Conservation (phyloP, 2,797 vertebrate genomes). For the Falco concolor region DNA sequence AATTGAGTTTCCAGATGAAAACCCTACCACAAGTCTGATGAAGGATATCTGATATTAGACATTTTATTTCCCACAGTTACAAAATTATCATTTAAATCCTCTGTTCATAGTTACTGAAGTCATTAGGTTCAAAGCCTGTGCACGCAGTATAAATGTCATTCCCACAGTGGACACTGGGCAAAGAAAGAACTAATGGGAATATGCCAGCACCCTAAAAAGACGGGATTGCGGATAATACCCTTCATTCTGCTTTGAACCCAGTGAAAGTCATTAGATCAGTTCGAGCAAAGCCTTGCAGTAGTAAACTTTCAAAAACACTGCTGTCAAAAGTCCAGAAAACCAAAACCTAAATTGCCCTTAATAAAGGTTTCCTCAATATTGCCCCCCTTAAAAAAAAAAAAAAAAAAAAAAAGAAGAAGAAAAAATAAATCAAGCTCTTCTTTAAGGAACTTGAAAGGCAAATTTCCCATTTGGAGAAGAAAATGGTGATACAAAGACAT, state of each 20-base stretch:
- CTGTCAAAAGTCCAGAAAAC: not conserved
- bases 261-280: not conserved
- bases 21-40: not conserved
- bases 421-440: not conserved
- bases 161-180: not conserved
- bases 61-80: not conserved
- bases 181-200: not conserved
- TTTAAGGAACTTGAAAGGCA: not conserved
- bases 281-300: not conserved
- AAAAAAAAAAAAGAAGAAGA: no score
- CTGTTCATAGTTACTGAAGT: not conserved
- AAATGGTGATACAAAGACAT: not conserved
- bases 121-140: not conserved
- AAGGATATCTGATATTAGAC: not conserved
- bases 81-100: not conserved
- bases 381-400: no score
- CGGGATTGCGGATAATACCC: not conserved
- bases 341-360: not conserved
- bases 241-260: not conserved
- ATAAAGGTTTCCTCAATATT: not conserved
- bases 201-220: not conserved
- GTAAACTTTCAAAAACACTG: not conserved
- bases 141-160: not conserved
- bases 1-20: not conserved
- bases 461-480: not conserved